A percentile compares a stretch with the other conserved stretches of the same genome.
phyloP scores from a whole-genome alignment of 2,888 invertebrate species.

The Agrochola circellaris region DNA sequence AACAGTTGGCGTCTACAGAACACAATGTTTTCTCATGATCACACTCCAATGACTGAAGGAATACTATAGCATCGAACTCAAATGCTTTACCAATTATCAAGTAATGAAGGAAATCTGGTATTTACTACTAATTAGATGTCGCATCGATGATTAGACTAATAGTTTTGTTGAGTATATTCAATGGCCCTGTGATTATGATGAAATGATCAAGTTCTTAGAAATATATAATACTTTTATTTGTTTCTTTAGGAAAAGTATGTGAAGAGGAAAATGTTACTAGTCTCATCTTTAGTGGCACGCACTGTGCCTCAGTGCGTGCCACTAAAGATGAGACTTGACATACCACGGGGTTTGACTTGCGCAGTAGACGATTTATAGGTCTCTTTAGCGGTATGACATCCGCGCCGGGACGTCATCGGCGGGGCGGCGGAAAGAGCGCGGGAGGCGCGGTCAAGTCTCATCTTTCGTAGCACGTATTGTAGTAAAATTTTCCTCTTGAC shows the following conservation, averaged over 20 bases:
- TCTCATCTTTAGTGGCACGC: too few relatives aligned
- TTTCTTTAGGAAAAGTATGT: conserved; percentile 23
- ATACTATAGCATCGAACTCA: conserved; percentile 63
- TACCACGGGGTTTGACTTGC: too few relatives aligned
- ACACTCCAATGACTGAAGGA: conserved; percentile 56
- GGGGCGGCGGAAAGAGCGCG: too few relatives aligned
- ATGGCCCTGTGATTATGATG: conserved; percentile 36
- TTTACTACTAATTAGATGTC: conserved; percentile 78
- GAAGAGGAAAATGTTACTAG: conserved; percentile 28
- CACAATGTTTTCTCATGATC: conserved; percentile 62
- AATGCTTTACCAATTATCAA: conserved; percentile 76
- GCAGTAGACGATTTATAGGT: too few relatives aligned
- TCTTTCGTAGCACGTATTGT: too few relatives aligned
- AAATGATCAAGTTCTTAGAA: conserved; percentile 54
- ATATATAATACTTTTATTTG: conserved; percentile 22
- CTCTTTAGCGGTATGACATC: too few relatives aligned
- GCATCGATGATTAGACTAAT: conserved; percentile 71
- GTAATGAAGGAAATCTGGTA: conserved; percentile 74
- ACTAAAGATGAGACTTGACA: too few relatives aligned
- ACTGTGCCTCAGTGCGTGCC: too few relatives aligned
- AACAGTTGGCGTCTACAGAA: conserved; percentile 38
- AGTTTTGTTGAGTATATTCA: conserved; percentile 66
- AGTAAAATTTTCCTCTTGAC: background rate
- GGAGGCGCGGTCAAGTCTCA: too few relatives aligned
- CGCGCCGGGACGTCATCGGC: too few relatives aligned